Base-by-base conservation (phyloP, 2,888 invertebrate species). In the Habrosyne pyritoides region DNA sequence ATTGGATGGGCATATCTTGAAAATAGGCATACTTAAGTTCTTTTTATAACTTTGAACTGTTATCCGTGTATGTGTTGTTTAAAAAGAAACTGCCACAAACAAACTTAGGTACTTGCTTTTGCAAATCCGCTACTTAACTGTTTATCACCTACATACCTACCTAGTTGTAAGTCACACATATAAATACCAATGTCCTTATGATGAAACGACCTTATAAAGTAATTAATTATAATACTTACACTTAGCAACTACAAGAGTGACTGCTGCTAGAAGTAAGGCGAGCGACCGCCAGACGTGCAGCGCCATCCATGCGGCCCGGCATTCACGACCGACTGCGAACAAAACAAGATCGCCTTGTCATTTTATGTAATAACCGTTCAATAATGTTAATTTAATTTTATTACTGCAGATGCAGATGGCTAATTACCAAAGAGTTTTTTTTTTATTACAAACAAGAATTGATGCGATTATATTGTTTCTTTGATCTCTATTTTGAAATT, bases 231-330 rank as follows among this genome's bases (percentile, higher is more conserved):
- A 47, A n/a, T 69, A 88, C 91, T 84, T 79, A 92, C 92, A 92
- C 69, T 85, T 92, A 86, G 92, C 91, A 68, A 83, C 60, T 53
- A 82, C 86, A 56, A 89, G 71, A 30, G 89, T 77, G 56, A 83
- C 69, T 36, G 79, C 73, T 61, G 84, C 81, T 59, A 91, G 79
- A 57, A 91, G 78, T 62, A 91, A 73, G 79, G 84, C 89, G 83
- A 91, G 81, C 80, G 83, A 83, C 76, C 89, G 91, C 88, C 89
- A 87, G 77, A 76, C 80, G 81, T 87, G 87, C 89, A 84, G 83
- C 86, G 90, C 92, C 92, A 92, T 92, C 91, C 92, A 92, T 89
- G 83, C 92, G 90, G 80, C 83, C 81, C 87, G 81, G 87, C 91
- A 89, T 90, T 81, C 89, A 91, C 92, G 82, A 73, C 73, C 76